These are phyloP conservation scores for Mythimna pallens DNA, from an alignment of 2,888 invertebrate species.

Conservation along the genomic window DNA sequence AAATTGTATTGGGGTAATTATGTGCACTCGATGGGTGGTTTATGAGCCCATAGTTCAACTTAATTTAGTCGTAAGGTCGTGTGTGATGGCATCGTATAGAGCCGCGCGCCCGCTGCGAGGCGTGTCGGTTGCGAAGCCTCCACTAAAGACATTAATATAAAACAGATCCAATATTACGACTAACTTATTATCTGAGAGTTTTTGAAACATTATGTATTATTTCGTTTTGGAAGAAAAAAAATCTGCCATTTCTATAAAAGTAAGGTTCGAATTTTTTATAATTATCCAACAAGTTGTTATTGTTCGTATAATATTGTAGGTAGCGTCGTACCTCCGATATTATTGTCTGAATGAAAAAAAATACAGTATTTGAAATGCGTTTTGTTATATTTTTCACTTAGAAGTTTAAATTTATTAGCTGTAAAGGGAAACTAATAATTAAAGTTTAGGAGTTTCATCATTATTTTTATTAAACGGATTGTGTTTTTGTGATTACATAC, in stretches of 20 bases:
- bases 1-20: conserved; percentile 78
- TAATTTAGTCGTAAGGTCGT: conserved; percentile 82
- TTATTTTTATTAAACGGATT: conserved; percentile 78
- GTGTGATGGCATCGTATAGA: conserved; percentile 39
- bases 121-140: conserved; percentile 37
- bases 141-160: conserved; percentile 70
- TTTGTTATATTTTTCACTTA: conserved; percentile 84
- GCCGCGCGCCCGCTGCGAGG: conserved; percentile 44
- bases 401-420: conserved; percentile 80
- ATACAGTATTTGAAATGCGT: conserved; percentile 81
- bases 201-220: conserved; percentile 73
- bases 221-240: conserved; percentile 71
- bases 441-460: conserved; percentile 79
- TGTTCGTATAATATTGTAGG: conserved; percentile 79
- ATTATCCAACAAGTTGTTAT: conserved; percentile 82
- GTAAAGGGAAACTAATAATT: conserved; percentile 78
- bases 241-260: conserved; percentile 76
- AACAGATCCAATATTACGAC: conserved; percentile 69
- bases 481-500: conserved; percentile 81
- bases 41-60: conserved; percentile 75
- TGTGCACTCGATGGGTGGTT: conserved; percentile 75
- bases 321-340: conserved; percentile 75
- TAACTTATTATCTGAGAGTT: conserved; percentile 70
- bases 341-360: conserved; percentile 69
- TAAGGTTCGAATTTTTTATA: conserved; percentile 81